Base-by-base conservation (phyloP, 2,113 vertebrate species). In the Piaya cayana region DNA sequence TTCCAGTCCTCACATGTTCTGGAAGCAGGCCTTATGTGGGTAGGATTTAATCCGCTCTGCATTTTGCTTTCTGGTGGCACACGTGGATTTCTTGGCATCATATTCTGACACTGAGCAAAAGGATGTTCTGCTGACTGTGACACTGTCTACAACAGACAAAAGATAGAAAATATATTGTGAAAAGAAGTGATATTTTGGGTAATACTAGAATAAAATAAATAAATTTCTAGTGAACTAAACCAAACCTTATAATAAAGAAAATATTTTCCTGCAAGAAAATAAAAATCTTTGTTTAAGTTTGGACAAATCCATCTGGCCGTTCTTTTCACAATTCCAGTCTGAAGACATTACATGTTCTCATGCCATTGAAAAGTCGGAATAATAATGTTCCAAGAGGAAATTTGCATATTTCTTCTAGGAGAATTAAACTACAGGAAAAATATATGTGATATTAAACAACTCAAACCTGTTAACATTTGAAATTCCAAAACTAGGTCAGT, bases 111-210 rank as follows among this genome's bases (percentile, higher is more conserved):
- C 18, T 69, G 88, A 83, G 65, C 32, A 83, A 95, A 91, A 81
- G 59, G 62, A 80, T 27, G 9, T 7, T 62, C 69, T 87, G 90
- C 62, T 93, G 89, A 55, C 64, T 87, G 95, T 72, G 96, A 86
- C 47, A 69, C 18, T 64, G 58, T 63, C 97, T 98, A n/a, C 23
- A 65, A 80, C 2, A 85, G 32, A 92, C 2, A 84, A 92, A 90
- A 90, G 26, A 83, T 8, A 78, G 36, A 74, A 93, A 94, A 22
- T 21, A 67, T 7, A 26, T 34, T 25, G 56, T 53, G 59, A 89
- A 94, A 77, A 84, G 30, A 70, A 86, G 2, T 50, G 15, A 53
- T 82, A 67, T 49, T 87, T 90, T 47, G 16, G 14, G 32, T 49
- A 91, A 21, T n/a, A 70, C 15, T 67, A 82, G 75, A 89, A 60